phyloP scores from a whole-genome alignment of 2,888 invertebrate genomes.

The Blastobasis adustella region DNA sequence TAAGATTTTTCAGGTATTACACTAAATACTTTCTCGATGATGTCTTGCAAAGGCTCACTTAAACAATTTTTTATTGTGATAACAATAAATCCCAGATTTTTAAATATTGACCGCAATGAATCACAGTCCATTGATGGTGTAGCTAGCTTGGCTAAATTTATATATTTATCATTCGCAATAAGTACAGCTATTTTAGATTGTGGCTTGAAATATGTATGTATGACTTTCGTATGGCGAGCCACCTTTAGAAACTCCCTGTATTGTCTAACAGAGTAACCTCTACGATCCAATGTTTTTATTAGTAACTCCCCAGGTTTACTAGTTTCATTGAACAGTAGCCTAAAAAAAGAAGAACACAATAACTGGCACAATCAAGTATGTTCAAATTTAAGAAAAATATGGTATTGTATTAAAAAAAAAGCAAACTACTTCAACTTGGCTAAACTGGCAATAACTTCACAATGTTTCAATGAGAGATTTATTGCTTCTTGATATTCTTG shows the following conservation, averaged over 20 bases:
- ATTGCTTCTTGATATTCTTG: slow-evolving; percentile 45
- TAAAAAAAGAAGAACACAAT: slow-evolving; percentile 21
- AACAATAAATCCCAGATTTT: slow-evolving; percentile 49
- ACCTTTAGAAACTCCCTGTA: slow-evolving; percentile 33
- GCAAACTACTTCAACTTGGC: slow-evolving; percentile 47
- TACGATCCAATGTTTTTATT: slow-evolving; percentile 45
- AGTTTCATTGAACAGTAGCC: slow-evolving; percentile 32
- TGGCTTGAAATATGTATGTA: slow-evolving; percentile 47
- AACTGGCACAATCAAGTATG: not conserved
- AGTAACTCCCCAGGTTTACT: slow-evolving; percentile 51
- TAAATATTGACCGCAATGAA: slow-evolving; percentile 42
- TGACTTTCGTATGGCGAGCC: slow-evolving; percentile 29
- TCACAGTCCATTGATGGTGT: slow-evolving; percentile 63
- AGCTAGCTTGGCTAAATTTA: slow-evolving; percentile 46
- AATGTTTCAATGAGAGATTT: slow-evolving; percentile 37
- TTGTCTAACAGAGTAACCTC: slow-evolving; percentile 36
- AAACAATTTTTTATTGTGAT: slow-evolving; percentile 46
- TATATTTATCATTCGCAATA: slow-evolving; percentile 59
- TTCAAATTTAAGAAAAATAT: not conserved
- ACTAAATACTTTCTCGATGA: slow-evolving; percentile 35
- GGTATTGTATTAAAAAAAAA: not conserved
- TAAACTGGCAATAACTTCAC: slow-evolving; percentile 49
- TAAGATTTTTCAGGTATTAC: slow-evolving; percentile 54
- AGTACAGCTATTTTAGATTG: slow-evolving; percentile 58
- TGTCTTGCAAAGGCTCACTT: slow-evolving; percentile 33